These are phyloP conservation scores for Drosophila teissieri DNA, from an alignment of 1,140 invertebrate species.

Conservation along the genomic window DNA sequence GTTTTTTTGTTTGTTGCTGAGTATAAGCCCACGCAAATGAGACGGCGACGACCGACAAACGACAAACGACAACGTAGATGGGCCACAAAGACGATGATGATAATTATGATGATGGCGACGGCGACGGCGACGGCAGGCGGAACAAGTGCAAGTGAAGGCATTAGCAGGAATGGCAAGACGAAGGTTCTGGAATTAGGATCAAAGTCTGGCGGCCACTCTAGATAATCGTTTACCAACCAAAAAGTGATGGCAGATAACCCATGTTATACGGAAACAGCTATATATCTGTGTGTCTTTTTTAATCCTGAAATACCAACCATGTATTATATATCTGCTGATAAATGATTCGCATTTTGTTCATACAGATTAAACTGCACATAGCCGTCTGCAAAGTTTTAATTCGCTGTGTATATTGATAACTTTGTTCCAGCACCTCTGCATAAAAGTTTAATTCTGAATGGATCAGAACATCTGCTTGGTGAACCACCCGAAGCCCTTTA, in stretches of 20 bases:
- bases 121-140: constrained; percentile 4
- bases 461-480: constrained; percentile 34
- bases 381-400: constrained; percentile 34
- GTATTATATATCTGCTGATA: background rate
- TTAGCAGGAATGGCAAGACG: constrained; percentile 12
- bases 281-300: too few relatives aligned
- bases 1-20: background rate
- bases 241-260: background rate
- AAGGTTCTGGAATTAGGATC: constrained; percentile 5
- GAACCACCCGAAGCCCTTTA: background rate
- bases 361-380: constrained; percentile 5
- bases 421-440: background rate
- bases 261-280: too few relatives aligned
- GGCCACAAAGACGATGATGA: constrained; percentile 19
- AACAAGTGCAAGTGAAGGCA: constrained; percentile 56
- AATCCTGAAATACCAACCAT: background rate
- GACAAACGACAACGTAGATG: constrained; percentile 32
- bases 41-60: constrained; percentile 18
- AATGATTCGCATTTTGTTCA: background rate
- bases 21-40: constrained; percentile 69
- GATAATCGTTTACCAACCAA: background rate
- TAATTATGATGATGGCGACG: constrained; percentile 36
- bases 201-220: background rate
- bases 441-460: constrained; percentile 28
- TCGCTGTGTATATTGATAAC: constrained; percentile 30